phyloP scores from a whole-genome alignment of 2,888 invertebrate genomes.

The Pinctada fucata region DNA sequence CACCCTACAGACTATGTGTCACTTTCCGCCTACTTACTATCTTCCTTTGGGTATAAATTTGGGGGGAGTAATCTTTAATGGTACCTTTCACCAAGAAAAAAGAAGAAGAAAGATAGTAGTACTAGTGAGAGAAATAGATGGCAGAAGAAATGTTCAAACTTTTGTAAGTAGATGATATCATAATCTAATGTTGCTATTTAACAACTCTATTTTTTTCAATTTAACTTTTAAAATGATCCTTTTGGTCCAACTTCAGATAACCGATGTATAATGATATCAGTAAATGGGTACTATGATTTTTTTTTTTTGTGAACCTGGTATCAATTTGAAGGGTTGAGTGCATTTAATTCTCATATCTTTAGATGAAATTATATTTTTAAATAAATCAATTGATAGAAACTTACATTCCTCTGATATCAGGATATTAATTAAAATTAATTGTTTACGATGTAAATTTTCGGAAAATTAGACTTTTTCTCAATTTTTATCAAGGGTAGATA shows the following conservation, averaged over 20 bases:
- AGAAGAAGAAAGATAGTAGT: background rate
- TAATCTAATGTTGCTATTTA: too few relatives aligned
- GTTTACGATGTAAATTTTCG: too few relatives aligned
- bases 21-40: constrained; percentile 9
- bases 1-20: constrained; percentile 9
- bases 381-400: too few relatives aligned
- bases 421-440: too few relatives aligned
- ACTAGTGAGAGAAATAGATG: background rate
- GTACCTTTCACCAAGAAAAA: constrained; percentile 7
- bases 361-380: too few relatives aligned
- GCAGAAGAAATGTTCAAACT: constrained; percentile 5
- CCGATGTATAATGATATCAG: background rate
- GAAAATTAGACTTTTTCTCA: too few relatives aligned
- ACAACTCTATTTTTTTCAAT: background rate
- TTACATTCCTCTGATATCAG: too few relatives aligned
- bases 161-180: background rate
- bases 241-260: background rate
- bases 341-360: too few relatives aligned
- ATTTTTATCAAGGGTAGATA: too few relatives aligned
- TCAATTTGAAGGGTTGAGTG: too few relatives aligned
- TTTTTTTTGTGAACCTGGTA: too few relatives aligned
- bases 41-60: constrained; percentile 1
- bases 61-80: background rate
- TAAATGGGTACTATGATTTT: background rate
- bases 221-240: constrained; percentile 5